Evolutionary conservation across 2,888 invertebrate species (phyloP).

Genomic region (Drosophila borborema): DNA sequence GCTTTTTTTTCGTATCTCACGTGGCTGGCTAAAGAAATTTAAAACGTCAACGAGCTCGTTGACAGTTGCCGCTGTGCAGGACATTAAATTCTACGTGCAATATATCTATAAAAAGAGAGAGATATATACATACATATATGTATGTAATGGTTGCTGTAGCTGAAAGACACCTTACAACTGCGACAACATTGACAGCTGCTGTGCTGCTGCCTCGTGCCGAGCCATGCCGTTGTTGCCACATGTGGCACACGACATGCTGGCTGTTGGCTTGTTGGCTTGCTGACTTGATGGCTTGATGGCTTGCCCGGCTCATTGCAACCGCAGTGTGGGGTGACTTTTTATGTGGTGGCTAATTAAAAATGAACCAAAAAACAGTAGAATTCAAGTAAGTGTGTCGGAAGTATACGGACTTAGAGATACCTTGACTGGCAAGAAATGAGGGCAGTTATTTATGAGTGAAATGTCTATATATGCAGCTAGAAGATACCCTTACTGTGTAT

Average conservation of each 20-base stretch:
- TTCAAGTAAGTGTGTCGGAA: neutral
- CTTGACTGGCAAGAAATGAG: neutral
- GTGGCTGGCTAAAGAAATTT: slow-evolving; percentile 42
- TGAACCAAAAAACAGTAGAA: slow-evolving; percentile 38
- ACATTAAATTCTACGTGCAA: slow-evolving; percentile 52
- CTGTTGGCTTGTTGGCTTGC: slow-evolving; percentile 43
- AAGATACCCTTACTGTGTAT: neutral
- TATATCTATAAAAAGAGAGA: slow-evolving; percentile 6
- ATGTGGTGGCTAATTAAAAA: slow-evolving; percentile 77
- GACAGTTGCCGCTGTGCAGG: slow-evolving; percentile 73
- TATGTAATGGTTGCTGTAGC: slow-evolving; percentile 23
- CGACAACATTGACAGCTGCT: slow-evolving; percentile 43
- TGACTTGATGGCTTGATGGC: slow-evolving; percentile 31
- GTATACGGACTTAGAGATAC: neutral
- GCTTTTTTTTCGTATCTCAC: no score
- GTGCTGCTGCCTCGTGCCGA: slow-evolving; percentile 54
- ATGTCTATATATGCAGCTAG: neutral
- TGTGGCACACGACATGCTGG: slow-evolving; percentile 61
- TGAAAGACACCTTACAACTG: slow-evolving; percentile 73
- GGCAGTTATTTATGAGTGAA: neutral
- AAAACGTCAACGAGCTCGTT: slow-evolving; percentile 59
- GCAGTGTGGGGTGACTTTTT: slow-evolving; percentile 63
- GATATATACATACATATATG: slow-evolving; percentile 6
- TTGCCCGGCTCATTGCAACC: slow-evolving; percentile 8
- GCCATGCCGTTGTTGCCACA: slow-evolving; percentile 59